phyloP scores from a whole-genome alignment of 1,140 invertebrate species.

The Diorhabda elongata region DNA sequence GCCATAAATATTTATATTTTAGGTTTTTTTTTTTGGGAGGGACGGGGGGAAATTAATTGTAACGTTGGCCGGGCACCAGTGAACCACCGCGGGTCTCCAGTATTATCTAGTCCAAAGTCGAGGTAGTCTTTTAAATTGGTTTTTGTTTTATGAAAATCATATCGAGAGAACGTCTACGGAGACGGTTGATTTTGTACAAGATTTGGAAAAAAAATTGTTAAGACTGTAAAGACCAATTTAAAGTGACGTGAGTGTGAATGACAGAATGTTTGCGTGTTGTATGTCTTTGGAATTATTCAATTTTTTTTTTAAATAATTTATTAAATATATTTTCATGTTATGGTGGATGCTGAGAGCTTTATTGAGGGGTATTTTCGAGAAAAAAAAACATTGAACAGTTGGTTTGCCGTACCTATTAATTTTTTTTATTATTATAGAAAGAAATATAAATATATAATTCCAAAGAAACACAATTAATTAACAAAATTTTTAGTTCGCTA shows the following conservation, averaged over 20 bases:
- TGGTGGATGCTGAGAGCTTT: neutral
- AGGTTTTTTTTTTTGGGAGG: neutral
- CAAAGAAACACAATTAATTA: constrained; percentile 11
- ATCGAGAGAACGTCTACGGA: neutral
- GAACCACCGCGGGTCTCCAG: constrained; percentile 43
- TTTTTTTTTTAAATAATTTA: constrained; percentile 9
- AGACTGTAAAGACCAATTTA: constrained; percentile 8
- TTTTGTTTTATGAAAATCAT: neutral
- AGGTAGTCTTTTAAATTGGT: constrained; percentile 16
- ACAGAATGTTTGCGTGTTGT: constrained; percentile 9
- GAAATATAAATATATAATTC: constrained; percentile 6
- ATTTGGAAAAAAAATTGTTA: neutral
- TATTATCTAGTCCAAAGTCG: constrained; percentile 48
- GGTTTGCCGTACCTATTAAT: constrained; percentile 17
- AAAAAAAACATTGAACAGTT: neutral
- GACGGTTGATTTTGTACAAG: neutral
- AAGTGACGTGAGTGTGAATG: constrained; percentile 18
- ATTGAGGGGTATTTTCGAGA: neutral
- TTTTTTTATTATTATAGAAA: constrained; percentile 5
- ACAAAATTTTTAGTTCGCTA: constrained; percentile 13
- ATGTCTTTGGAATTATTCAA: constrained; percentile 18
- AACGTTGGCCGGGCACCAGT: constrained; percentile 28
- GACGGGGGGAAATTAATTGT: neutral
- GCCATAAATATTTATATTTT: neutral
- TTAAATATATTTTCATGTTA: constrained; percentile 16